Evolutionary conservation across 2,113 vertebrate species (phyloP).

Genomic region (Lonchura striata): DNA sequence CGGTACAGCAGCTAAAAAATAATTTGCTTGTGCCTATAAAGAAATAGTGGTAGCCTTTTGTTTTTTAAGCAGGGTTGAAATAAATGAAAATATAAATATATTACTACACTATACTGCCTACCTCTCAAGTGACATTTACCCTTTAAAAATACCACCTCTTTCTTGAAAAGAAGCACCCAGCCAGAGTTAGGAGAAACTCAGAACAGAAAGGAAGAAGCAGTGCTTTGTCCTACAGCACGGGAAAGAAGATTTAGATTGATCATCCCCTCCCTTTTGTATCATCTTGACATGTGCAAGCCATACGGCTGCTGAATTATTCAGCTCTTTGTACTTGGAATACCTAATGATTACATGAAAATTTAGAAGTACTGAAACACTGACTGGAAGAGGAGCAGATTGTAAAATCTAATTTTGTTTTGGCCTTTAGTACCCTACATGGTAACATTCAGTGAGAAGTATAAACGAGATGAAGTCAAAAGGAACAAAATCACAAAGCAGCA

Average conservation of each 20-base stretch:
- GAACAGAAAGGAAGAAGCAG: not conserved
- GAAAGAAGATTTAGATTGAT: not conserved
- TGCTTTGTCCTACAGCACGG: not conserved
- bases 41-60: not conserved
- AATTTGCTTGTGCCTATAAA: not conserved
- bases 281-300: not conserved
- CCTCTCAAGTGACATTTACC: not conserved
- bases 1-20: not conserved
- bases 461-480: not conserved
- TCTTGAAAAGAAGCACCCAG: not conserved
- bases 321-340: not conserved
- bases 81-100: not conserved
- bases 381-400: not conserved
- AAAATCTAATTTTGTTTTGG: not conserved
- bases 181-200: not conserved
- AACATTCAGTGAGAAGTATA: not conserved
- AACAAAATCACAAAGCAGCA: not conserved
- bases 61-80: not conserved
- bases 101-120: not conserved
- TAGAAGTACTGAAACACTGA: not conserved
- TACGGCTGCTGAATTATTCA: slow-evolving; percentile 38
- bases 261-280: not conserved
- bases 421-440: not conserved
- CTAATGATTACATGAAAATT: not conserved
- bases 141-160: not conserved